Conservation (phyloP, 1,140 invertebrate genomes). For the Trinorchestia longiramus region DNA sequence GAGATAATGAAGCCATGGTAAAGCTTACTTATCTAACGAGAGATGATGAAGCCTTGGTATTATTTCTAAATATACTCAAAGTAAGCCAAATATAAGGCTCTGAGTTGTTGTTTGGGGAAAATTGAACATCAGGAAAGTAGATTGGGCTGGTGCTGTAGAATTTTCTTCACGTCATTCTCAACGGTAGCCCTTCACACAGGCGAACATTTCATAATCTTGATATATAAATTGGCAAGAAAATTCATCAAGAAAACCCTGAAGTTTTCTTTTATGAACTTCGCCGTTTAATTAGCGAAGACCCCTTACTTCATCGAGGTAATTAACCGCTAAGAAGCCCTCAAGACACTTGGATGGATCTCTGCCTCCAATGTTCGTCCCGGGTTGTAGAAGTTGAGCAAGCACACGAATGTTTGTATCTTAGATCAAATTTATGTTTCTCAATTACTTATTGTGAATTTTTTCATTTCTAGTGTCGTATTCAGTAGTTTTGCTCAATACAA, state of each 20-base stretch:
- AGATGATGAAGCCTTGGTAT: too few species aligned
- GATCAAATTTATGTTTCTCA: too few species aligned
- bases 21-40: too few species aligned
- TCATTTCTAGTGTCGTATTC: too few species aligned
- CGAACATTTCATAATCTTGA: neutral
- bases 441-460: too few species aligned
- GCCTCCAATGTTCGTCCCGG: neutral
- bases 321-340: neutral
- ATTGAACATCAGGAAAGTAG: too few species aligned
- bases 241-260: neutral
- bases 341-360: neutral
- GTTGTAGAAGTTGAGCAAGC: neutral
- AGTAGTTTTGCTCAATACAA: too few species aligned
- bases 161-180: neutral
- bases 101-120: neutral
- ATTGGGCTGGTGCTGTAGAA: neutral
- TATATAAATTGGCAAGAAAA: neutral
- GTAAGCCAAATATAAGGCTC: neutral
- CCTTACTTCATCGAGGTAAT: neutral
- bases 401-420: too few species aligned
- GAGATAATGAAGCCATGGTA: too few species aligned
- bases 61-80: too few species aligned
- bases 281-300: neutral
- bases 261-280: neutral
- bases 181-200: neutral